A percentile compares a stretch with the other conserved stretches of the same genome.
Conservation (phyloP, 37 sponge, comb jelly and placozoan species). For the Ephydatia muelleri region DNA sequence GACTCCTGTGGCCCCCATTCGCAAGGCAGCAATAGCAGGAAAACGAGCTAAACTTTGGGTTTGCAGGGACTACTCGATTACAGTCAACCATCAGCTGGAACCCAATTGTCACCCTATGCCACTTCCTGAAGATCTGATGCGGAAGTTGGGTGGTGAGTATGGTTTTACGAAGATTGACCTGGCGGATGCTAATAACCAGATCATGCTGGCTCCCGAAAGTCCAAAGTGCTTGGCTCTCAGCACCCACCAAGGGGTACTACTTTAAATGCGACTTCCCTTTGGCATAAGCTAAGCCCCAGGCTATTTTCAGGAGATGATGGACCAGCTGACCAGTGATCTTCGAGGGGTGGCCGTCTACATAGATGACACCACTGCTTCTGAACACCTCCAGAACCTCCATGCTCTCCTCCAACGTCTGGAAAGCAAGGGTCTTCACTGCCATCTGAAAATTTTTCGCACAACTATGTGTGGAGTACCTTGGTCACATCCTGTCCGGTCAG, state of each 20-base stretch:
- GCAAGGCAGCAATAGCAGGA: too few relatives aligned
- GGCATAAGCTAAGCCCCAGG: too few relatives aligned
- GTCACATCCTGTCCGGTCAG: conserved; percentile 24
- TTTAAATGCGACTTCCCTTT: too few relatives aligned
- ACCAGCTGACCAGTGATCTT: conserved; percentile 19
- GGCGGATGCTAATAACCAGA: conserved; percentile 31
- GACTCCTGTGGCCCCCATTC: too few relatives aligned
- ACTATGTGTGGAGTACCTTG: conserved; percentile 35
- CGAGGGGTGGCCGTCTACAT: conserved; percentile 31
- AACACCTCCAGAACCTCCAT: conserved; percentile 21
- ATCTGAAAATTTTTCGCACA: conserved; percentile 23
- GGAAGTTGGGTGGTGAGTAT: conserved; percentile 21
- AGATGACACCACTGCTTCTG: conserved; percentile 15
- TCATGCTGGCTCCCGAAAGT: conserved; percentile 19
- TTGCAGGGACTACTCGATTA: conserved; percentile 42
- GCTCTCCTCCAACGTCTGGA: conserved; percentile 23
- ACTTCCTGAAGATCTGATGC: conserved; percentile 39
- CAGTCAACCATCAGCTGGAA: conserved; percentile 22
- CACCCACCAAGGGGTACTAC: too few relatives aligned
- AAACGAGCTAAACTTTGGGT: not conserved
- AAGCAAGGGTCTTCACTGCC: conserved; percentile 27
- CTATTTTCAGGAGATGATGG: conserved; percentile 28
- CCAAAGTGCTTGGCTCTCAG: not conserved
- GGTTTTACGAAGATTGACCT: conserved; percentile 32
- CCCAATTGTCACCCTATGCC: conserved; percentile 36